These are phyloP conservation scores for Corydoras maculifer DNA, from an alignment of 2,113 vertebrate genomes.

Conservation along the genomic window DNA sequence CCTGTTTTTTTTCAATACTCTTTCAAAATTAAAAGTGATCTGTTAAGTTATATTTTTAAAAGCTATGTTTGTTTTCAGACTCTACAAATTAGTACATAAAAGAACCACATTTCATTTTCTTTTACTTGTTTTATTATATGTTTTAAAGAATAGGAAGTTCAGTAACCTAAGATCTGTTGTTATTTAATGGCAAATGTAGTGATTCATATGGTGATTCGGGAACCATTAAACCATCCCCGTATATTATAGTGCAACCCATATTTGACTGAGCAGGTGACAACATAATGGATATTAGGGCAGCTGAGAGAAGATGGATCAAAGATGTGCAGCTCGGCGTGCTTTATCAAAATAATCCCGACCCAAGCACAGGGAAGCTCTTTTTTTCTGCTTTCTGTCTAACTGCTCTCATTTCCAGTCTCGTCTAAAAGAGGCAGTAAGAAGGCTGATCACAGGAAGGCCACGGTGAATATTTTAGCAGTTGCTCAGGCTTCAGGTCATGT, in stretches of 20 bases:
- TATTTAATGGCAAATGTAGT: constrained; percentile 52
- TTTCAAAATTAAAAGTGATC: no score
- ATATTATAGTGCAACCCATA: constrained; percentile 53
- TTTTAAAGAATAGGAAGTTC: constrained; percentile 37
- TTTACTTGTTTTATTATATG: not conserved
- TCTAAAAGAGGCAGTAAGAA: not conserved
- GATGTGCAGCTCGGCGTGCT: constrained; percentile 45
- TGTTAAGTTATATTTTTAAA: no score
- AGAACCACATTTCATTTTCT: no score
- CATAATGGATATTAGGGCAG: constrained; percentile 56
- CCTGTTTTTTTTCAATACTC: no score
- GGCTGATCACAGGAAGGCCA: constrained; percentile 4
- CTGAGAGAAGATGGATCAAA: constrained; percentile 49
- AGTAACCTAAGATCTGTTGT: constrained; percentile 44
- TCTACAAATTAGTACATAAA: no score
- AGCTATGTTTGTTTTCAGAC: no score
- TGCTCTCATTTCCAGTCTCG: not conserved
- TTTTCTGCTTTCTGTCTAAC: not conserved
- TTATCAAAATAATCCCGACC: constrained; percentile 51
- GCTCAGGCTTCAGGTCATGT: constrained; percentile 5
- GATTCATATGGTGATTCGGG: constrained; percentile 53
- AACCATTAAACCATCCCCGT: constrained; percentile 59
- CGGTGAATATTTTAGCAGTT: constrained; percentile 18
- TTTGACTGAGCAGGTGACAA: constrained; percentile 51
- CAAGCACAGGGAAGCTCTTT: constrained; percentile 24